Evolutionary conservation across 2,113 vertebrate genomes (phyloP), one percentile per base, ranked within the genome.

Genomic region (Peromyscus californicus): DNA sequence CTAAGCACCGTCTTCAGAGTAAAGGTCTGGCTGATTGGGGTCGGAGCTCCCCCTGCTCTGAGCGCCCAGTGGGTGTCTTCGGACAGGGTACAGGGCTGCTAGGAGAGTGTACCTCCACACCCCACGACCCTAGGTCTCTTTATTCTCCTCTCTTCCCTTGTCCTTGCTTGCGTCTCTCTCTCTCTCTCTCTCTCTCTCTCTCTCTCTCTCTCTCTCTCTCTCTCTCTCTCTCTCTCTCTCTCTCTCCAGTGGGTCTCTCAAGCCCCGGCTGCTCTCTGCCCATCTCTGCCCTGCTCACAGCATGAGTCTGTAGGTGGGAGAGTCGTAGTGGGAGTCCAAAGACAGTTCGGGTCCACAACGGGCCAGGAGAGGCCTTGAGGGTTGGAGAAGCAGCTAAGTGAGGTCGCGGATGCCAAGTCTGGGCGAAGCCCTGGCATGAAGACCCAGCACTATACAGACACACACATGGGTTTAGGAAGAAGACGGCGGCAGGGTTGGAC

Each of bases 131-230:
- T 48, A 9, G 2, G 12, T 36, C 36, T 57, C 72, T 89, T 63
- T 22, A 78, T 48, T 88, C 45, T 63, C 45, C 51, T 65, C 11
- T 87, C 39, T 87, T 88, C 48, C 5, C 33, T 90, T 93, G 59
- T 91, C 82, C 89, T 36, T 17, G 15, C 29, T 51, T 17, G 19
- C 65, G 8, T 22, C 16, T 29, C 1, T 92, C 90, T 89, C 59
- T 11, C 33, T 33, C 29, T 36, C 42, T 90, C 36, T 91, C 13
- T 57, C 16, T 17, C 24, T 89, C 93, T 67, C n/a, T 45, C 92
- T 89, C 70, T 48, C 92, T 89, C 59, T 45, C 92, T 88, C 69
- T 48, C 92, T 89, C 59, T 29, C 1, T 92, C 90, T 89, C 59
- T 11, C n/a, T 33, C 29, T 33, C 48, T n/a, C 51, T 54, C 11